A percentile compares a stretch with the other conserved stretches of the same genome.
These are phyloP conservation scores for Xestia xanthographa DNA, from an alignment of 2,888 invertebrate species.

Conservation along the genomic window DNA sequence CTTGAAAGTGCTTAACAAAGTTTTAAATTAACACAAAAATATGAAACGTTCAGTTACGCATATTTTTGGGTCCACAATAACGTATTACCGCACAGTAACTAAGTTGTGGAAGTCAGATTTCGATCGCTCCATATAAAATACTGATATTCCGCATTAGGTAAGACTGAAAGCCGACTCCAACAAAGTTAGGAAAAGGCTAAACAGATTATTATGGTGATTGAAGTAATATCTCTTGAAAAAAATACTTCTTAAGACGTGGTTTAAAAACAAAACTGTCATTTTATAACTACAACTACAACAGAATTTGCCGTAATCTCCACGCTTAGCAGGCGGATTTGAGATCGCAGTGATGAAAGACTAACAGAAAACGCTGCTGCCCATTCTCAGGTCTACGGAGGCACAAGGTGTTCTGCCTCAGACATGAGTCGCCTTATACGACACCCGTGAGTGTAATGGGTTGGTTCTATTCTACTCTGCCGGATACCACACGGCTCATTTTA, in stretches of 20 bases:
- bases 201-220: not conserved
- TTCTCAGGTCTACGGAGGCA: no score
- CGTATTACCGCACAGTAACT: not conserved
- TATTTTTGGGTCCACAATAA: not conserved
- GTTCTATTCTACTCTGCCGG: no score
- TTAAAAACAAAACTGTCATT: not conserved
- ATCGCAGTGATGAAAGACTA: no score
- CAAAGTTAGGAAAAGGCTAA: not conserved
- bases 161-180: not conserved
- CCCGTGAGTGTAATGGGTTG: no score
- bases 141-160: not conserved
- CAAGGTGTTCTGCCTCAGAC: no score
- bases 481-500: no score
- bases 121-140: not conserved
- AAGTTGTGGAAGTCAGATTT: not conserved
- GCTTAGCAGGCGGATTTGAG: no score
- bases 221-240: not conserved
- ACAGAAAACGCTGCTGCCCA: no score
- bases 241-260: not conserved
- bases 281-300: no score
- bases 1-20: constrained; percentile 37
- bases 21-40: constrained; percentile 27
- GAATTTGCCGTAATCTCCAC: no score
- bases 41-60: not conserved
- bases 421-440: no score